Base-by-base conservation (phyloP, 2,113 vertebrate species). In the Siniperca knerii region DNA sequence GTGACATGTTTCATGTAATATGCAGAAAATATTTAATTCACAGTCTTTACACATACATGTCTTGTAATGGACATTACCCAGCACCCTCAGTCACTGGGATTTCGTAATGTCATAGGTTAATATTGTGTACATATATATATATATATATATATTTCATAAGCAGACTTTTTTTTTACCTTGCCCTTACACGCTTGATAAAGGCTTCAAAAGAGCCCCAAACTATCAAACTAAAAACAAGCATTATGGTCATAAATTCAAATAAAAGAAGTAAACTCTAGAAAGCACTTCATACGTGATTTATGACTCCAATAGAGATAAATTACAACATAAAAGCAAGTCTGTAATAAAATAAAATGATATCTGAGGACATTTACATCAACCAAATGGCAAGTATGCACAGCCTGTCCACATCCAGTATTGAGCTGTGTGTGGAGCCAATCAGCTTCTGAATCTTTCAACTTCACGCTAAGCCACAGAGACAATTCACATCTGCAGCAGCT, bases 401-500 rank as follows among this genome's bases (percentile, higher is more conserved):
- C 15, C 12, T 23, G 50, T 20, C 40, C 64, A 33, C 25, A 37
- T 61, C n/a, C 16, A 25, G 29, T 7, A 21, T 44, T 13, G 25
- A 69, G 52, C 11, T 16, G 29, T 20, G 29, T 25, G n/a, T 71
- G 21, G 67, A 72, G 35, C 35, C 18, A 37, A 12, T 37, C 25
- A 16, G 4, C 33, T 29, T 81, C 68, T 33, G 11, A 58, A 60
- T 79, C 15, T 0, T 50, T 65, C 13, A 33, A 2, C 69, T 52
- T 65, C 54, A 48, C 23, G 0, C 55, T 55, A 57, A 77, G 79
- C 70, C 40, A 54, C 42, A 35, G 18, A 48, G 67, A 66, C 37
- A 42, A 1, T 16, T 11, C 57, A 40, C 68, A 40, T 66, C 69
- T 79, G 83, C 69, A 54, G 66, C 66, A 48, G 67, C 81, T 54